These are phyloP conservation scores for Pseudococcus longispinus DNA, from an alignment of 2,888 invertebrate species.

Conservation along the genomic window DNA sequence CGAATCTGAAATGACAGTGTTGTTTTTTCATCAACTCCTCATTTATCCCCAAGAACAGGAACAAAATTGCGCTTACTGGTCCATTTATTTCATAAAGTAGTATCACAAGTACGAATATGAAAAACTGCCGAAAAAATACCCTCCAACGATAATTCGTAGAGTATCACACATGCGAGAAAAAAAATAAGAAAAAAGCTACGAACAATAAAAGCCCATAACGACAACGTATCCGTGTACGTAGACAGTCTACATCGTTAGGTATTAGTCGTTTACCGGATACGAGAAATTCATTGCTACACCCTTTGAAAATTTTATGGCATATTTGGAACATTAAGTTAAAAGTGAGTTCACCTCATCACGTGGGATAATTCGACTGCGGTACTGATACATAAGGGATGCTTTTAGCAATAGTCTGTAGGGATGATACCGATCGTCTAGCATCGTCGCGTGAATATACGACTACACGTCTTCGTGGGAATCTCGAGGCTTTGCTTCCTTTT, in stretches of 20 bases:
- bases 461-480: constrained; percentile 51
- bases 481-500: constrained; percentile 48
- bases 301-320: constrained; percentile 39
- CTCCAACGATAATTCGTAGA: too few species aligned
- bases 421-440: background rate
- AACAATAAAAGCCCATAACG: background rate
- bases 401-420: constrained; percentile 33
- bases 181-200: background rate
- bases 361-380: constrained; percentile 8
- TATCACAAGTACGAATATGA: too few species aligned
- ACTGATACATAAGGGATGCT: background rate
- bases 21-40: too few species aligned
- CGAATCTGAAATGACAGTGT: too few species aligned
- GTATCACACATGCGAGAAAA: background rate
- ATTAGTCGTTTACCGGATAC: constrained; percentile 7
- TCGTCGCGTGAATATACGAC: background rate
- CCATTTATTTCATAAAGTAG: too few species aligned
- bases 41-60: too few species aligned
- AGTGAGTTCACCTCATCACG: constrained; percentile 25
- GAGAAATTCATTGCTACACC: constrained; percentile 27
- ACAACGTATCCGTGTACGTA: background rate
- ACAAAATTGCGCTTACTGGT: too few species aligned
- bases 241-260: background rate
- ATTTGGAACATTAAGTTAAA: constrained; percentile 16
- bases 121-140: too few species aligned